Evolutionary conservation across 2,888 invertebrate species (phyloP).

Genomic region (Drosophila percnosoma): DNA sequence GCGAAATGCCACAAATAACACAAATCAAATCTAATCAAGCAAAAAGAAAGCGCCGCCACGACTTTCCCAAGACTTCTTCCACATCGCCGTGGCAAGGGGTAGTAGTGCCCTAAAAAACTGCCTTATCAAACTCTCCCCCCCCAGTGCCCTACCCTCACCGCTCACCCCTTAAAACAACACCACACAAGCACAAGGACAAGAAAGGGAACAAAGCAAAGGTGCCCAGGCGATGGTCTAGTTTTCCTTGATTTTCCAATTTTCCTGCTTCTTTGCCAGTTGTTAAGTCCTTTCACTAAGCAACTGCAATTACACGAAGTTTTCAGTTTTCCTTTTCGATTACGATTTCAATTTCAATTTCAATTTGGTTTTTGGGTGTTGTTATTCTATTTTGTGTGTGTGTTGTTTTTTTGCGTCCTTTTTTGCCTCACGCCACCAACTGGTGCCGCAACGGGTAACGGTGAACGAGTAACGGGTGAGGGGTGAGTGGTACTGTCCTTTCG

Average conservation of each 20-base stretch:
- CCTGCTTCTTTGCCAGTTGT: conserved; percentile 27
- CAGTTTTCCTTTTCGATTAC: conserved; percentile 43
- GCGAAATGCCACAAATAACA: conserved; percentile 77
- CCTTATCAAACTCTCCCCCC: background rate
- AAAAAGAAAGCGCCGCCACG: conserved; percentile 60
- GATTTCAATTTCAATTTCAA: conserved; percentile 58
- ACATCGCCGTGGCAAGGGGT: conserved; percentile 26
- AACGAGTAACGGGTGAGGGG: background rate
- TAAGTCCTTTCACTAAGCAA: conserved; percentile 47
- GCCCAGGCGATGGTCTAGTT: conserved; percentile 70
- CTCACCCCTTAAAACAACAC: conserved; percentile 61
- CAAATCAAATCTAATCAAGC: conserved; percentile 78
- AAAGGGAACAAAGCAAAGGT: conserved; percentile 8
- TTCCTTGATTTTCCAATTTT: conserved; percentile 22
- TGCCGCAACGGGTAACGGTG: background rate
- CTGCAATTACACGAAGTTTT: conserved; percentile 66
- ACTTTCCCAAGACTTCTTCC: conserved; percentile 53
- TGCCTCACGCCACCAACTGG: conserved; percentile 54
- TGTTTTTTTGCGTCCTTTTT: conserved; percentile 6
- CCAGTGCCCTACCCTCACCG: conserved; percentile 23
- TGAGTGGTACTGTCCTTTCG: conserved; percentile 18
- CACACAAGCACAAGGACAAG: conserved; percentile 12
- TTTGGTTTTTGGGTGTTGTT: conserved; percentile 48
- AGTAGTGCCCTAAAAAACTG: background rate
- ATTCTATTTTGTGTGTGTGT: conserved; percentile 12